Percentiles rank a stretch among this genome's conserved stretches.
Conservation (phyloP, 2,797 vertebrate species). For the Artibeus jamaicensis region DNA sequence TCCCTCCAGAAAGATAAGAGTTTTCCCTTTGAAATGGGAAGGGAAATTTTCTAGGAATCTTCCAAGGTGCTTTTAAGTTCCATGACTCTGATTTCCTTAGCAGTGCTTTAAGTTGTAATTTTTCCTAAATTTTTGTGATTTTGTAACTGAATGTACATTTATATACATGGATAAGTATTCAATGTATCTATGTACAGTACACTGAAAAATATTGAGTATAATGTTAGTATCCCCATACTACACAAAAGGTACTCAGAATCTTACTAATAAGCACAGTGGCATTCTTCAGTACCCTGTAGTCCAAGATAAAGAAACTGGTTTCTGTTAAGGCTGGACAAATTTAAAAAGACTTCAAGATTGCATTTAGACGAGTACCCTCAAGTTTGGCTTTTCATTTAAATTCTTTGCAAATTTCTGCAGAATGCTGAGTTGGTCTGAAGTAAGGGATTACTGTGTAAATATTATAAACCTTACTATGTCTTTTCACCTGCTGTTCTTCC, state of each 20-base stretch:
- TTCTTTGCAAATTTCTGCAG: conserved; percentile 47
- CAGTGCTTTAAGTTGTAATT: conserved; percentile 41
- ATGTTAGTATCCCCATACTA: conserved; percentile 28
- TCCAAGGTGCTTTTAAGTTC: conserved; percentile 17
- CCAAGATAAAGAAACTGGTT: conserved; percentile 63
- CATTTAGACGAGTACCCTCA: conserved; percentile 50
- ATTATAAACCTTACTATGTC: background rate
- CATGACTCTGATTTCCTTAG: background rate
- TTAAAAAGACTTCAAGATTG: conserved; percentile 38
- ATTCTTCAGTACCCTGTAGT: conserved; percentile 48
- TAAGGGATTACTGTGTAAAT: background rate
- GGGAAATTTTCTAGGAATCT: background rate
- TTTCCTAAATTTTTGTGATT: conserved; percentile 23
- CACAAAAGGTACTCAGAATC: conserved; percentile 28
- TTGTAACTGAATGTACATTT: conserved; percentile 36
- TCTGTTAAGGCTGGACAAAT: conserved; percentile 25
- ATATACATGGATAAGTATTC: conserved; percentile 41
- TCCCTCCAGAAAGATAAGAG: background rate
- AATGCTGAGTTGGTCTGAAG: conserved; percentile 20
- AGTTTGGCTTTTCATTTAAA: conserved; percentile 61
- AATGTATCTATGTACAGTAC: background rate
- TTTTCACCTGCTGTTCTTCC: conserved; percentile 34
- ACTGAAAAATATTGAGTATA: background rate
- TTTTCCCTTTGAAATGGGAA: background rate
- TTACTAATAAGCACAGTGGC: conserved; percentile 34